Evolutionary conservation across 1,140 invertebrate genomes (phyloP).

Genomic region (Epicauta chinensis): DNA sequence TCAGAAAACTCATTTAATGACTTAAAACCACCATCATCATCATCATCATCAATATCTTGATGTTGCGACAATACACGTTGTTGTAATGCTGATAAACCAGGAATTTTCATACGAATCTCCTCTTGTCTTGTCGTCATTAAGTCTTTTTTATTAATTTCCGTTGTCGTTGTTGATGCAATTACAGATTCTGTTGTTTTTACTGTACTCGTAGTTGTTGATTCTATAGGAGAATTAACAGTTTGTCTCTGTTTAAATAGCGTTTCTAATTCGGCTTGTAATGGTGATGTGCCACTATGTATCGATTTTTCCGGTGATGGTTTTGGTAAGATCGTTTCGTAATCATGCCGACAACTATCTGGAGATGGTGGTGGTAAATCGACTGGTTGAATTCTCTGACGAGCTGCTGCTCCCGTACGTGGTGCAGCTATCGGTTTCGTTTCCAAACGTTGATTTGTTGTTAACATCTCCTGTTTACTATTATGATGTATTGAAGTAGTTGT

Average conservation of each 20-base stretch:
- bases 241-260: conserved; percentile 32
- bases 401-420: conserved; percentile 41
- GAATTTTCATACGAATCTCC: conserved; percentile 43
- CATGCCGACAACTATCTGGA: conserved; percentile 25
- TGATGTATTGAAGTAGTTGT: no score
- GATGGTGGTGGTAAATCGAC: conserved; percentile 46
- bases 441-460: not conserved
- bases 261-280: conserved; percentile 35
- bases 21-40: conserved; percentile 42
- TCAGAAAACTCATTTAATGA: conserved; percentile 43
- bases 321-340: not conserved
- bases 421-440: conserved; percentile 25
- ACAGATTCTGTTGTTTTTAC: conserved; percentile 5
- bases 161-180: not conserved
- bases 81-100: conserved; percentile 48
- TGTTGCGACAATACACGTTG: conserved; percentile 37
- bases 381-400: conserved; percentile 49
- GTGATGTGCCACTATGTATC: conserved; percentile 22
- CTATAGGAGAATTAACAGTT: conserved; percentile 13
- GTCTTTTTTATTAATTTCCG: conserved; percentile 2
- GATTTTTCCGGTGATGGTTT: conserved; percentile 23
- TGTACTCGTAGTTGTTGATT: conserved; percentile 9
- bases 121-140: conserved; percentile 21
- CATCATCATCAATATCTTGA: conserved; percentile 23
- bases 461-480: not conserved